Evolutionary conservation across 2,888 invertebrate species (phyloP), one percentile per base, ranked within the genome.

Genomic region (Neoscelio sp.): DNA sequence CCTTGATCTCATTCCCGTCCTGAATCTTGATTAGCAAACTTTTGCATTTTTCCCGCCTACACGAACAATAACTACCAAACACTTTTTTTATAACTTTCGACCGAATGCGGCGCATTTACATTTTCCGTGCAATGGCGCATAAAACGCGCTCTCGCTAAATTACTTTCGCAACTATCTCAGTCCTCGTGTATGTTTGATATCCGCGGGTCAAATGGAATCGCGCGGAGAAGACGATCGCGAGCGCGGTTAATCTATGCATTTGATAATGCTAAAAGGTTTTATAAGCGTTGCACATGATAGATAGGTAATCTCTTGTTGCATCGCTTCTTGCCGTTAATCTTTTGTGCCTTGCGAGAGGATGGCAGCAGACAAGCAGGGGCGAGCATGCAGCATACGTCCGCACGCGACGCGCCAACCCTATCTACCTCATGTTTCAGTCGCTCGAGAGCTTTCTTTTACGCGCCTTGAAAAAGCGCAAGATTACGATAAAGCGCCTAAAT

Each of bases 311-410:
- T 88, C 88, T 87, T 84, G 87, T 88, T 83, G 86, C 88, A 84
- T 88, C 87, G 85, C 86, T 86, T 86, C 85, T 86, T 83, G 85
- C 86, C 88, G 88, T 89, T 89, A 88, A 89, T 89, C 89, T 89
- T 86, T 82, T 56, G 86, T 85, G 86, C 86, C 86, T 87, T 87
- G 84, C 87, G 85, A 87, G 88, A 88, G 87, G 88, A 87, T 88
- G 87, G 86, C 84, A 80, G 85, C 81, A 87, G 88, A 88, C 84
- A 83, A 83, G 84, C 71, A 80, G 78, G 83, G 82, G 82, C 80
- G 80, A 83, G 83, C 85, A 84, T 84, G 83, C 81, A 84, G 81
- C 84, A 83, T 84, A 82, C 83, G 84, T 85, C 85, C 86, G 87
- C 88, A 89, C 88, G 88, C 88, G 87, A 89, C 85, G 86, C 82